These are phyloP conservation scores for Eupristina koningsbergeri DNA, from an alignment of 1,140 invertebrate species.

Conservation along the genomic window DNA sequence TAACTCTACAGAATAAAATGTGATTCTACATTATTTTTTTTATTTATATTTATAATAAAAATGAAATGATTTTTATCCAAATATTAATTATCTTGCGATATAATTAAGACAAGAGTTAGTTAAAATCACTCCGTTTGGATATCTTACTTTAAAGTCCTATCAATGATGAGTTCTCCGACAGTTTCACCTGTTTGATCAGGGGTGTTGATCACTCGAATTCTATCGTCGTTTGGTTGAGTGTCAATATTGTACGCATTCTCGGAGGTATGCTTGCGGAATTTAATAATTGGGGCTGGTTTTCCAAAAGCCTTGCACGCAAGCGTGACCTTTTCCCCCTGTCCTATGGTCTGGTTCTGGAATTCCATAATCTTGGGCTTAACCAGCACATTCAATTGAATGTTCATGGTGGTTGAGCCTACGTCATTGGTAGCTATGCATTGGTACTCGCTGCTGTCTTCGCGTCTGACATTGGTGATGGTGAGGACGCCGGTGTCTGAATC, in stretches of 20 bases:
- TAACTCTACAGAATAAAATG: no score
- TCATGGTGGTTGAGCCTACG: conserved; percentile 80
- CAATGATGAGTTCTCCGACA: conserved; percentile 78
- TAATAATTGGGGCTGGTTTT: conserved; percentile 83
- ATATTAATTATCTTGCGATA: no score
- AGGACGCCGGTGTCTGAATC: conserved; percentile 80
- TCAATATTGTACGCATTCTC: conserved; percentile 76
- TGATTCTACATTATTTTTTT: no score
- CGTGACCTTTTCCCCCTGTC: conserved; percentile 77
- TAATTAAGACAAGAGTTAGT: no score
- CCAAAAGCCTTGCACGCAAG: conserved; percentile 85
- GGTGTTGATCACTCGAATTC: conserved; percentile 76
- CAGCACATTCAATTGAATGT: conserved; percentile 79
- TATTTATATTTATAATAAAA: no score
- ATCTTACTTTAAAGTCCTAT: conserved; percentile 55
- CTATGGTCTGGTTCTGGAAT: conserved; percentile 82
- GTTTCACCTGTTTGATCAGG: conserved; percentile 76
- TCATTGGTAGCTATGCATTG: conserved; percentile 87
- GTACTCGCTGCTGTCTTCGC: conserved; percentile 85
- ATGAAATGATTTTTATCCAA: no score
- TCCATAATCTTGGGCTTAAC: conserved; percentile 87
- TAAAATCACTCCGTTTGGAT: no score
- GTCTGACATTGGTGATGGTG: conserved; percentile 83
- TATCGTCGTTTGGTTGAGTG: conserved; percentile 76
- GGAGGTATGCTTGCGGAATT: conserved; percentile 79